Conservation (phyloP, 2,113 vertebrate species). For the Rhinoptilus africanus region DNA sequence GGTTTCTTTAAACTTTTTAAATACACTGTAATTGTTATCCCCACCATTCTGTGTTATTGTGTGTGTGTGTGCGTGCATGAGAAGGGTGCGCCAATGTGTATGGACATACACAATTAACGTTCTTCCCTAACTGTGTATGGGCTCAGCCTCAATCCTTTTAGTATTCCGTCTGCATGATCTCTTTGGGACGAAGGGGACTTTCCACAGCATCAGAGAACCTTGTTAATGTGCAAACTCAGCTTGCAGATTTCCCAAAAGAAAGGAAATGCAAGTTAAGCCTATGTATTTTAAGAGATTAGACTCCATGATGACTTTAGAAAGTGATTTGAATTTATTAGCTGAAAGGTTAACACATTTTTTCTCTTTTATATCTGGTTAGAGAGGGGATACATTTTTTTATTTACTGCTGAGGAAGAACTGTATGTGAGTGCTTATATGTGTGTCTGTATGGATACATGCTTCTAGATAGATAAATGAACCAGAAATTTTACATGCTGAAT, state of each 20-base stretch:
- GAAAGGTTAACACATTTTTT: not conserved
- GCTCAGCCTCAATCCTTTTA: not conserved
- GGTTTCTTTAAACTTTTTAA: not conserved
- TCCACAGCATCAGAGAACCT: not conserved
- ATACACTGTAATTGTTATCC: not conserved
- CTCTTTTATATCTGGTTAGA: not conserved
- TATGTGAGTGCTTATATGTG: fast-evolving
- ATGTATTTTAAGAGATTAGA: not conserved
- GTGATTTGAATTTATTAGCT: not conserved
- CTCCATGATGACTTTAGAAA: not conserved
- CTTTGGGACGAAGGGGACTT: not conserved
- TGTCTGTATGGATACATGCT: fast-evolving
- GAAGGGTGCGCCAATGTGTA: not conserved
- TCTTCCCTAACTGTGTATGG: not conserved
- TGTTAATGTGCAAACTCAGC: not conserved
- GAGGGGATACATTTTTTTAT: not conserved
- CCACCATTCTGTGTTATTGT: fast-evolving
- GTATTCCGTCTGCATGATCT: not conserved
- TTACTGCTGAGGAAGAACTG: not conserved
- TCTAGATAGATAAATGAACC: not conserved
- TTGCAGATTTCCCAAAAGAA: not conserved
- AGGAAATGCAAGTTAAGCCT: not conserved
- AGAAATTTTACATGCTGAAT: not conserved
- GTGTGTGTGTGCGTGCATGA: fast-evolving
- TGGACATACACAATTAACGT: fast-evolving